Conservation (phyloP, 2,888 invertebrate genomes). For the Mallateleia sp. region DNA sequence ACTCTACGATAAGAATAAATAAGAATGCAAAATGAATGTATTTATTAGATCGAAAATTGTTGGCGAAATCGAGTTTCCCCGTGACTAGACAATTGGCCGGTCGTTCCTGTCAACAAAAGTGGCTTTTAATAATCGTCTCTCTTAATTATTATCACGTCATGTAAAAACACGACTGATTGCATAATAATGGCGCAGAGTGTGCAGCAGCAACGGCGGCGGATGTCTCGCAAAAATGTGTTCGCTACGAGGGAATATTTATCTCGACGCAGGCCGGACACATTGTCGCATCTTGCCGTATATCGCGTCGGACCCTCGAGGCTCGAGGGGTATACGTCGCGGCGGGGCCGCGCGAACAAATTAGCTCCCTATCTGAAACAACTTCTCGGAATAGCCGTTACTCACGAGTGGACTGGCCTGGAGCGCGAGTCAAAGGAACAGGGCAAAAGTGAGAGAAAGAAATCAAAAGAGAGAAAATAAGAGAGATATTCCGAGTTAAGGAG, state of each 20-base stretch:
- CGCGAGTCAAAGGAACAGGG: conserved; percentile 78
- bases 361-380: conserved; percentile 89
- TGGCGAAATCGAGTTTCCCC: no score
- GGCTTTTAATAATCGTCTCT: conserved; percentile 10
- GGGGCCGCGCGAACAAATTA: conserved; percentile 88
- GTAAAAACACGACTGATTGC: conserved; percentile 59
- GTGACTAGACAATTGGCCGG: conserved; percentile 11
- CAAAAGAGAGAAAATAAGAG: conserved; percentile 75
- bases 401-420: conserved; percentile 81
- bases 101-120: conserved; percentile 11
- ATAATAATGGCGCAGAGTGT: conserved; percentile 52
- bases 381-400: conserved; percentile 89
- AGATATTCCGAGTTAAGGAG: conserved; percentile 44
- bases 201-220: neutral
- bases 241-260: conserved; percentile 68
- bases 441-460: conserved; percentile 79
- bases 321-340: conserved; percentile 67
- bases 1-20: no score
- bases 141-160: conserved; percentile 33
- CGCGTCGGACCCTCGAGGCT: conserved; percentile 46
- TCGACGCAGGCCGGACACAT: conserved; percentile 67
- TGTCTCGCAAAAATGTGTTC: conserved; percentile 42
- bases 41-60: no score
- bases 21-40: no score
- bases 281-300: conserved; percentile 71